These are phyloP conservation scores for Geotrypetes seraphini DNA, from an alignment of 2,797 vertebrate species.

Conservation along the genomic window DNA sequence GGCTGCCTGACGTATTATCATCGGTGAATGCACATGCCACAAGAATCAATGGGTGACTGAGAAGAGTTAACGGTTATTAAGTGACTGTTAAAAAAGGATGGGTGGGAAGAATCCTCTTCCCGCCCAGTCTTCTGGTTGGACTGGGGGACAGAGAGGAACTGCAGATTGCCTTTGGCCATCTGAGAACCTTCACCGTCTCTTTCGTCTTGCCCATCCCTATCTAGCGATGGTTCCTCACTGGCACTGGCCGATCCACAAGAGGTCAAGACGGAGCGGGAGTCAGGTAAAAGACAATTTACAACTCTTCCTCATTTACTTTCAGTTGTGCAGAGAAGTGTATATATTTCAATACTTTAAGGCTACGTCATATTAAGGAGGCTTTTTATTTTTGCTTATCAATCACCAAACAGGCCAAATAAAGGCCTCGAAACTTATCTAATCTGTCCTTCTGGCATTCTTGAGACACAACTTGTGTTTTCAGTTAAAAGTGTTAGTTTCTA, in stretches of 20 bases:
- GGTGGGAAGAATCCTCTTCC: slow-evolving; percentile 30
- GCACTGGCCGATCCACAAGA: slow-evolving; percentile 16
- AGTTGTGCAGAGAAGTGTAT: not conserved
- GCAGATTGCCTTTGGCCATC: slow-evolving; percentile 13
- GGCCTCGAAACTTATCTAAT: too few relatives aligned
- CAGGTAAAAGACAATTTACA: slow-evolving; percentile 23
- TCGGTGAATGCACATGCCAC: slow-evolving; percentile 47
- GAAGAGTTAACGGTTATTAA: slow-evolving; percentile 48
- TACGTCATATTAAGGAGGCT: not conserved
- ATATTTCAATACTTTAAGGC: not conserved
- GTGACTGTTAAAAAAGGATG: slow-evolving; percentile 34
- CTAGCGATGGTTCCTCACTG: slow-evolving; percentile 9
- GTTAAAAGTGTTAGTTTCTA: too few relatives aligned
- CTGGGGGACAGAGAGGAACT: slow-evolving; percentile 23
- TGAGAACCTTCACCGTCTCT: slow-evolving; percentile 15
- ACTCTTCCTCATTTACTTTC: not conserved
- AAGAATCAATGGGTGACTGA: slow-evolving; percentile 46
- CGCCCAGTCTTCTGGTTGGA: slow-evolving; percentile 20
- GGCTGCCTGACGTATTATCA: slow-evolving; percentile 46
- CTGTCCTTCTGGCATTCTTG: too few relatives aligned
- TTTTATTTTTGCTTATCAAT: too few relatives aligned
- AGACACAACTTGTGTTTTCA: too few relatives aligned
- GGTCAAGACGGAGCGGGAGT: not conserved
- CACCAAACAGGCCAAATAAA: too few relatives aligned
- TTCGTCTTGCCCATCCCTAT: slow-evolving; percentile 8